Conservation (phyloP, 1,140 invertebrate species). For the Lamellibrachia luymesi region DNA sequence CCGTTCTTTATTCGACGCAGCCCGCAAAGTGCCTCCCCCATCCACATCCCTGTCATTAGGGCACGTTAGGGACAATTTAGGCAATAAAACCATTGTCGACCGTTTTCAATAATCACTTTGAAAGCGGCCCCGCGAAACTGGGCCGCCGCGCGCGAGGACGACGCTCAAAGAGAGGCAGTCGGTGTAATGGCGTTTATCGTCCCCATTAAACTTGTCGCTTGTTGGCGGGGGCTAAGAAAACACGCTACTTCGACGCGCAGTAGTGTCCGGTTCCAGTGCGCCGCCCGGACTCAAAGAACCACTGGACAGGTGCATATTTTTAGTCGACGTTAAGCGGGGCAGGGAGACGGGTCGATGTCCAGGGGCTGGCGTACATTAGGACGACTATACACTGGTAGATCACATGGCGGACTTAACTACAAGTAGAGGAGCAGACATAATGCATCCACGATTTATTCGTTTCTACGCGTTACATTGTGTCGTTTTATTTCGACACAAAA, state of each 20-base stretch:
- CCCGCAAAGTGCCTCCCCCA: neutral
- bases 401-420: neutral
- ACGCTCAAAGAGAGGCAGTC: neutral
- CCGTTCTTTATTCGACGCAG: neutral
- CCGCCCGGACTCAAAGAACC: neutral
- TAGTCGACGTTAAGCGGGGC: neutral
- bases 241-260: neutral
- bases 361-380: neutral
- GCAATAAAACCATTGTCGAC: constrained; percentile 4
- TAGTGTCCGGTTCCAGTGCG: neutral
- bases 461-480: neutral
- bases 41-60: neutral
- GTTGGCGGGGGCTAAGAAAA: neutral
- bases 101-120: constrained; percentile 5
- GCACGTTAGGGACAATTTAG: neutral
- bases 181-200: constrained; percentile 4
- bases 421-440: neutral
- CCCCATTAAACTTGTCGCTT: constrained; percentile 4
- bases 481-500: neutral
- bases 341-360: neutral
- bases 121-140: neutral
- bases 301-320: neutral
- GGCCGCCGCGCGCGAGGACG: neutral
- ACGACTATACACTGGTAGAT: neutral
- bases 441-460: neutral